phyloP scores from a whole-genome alignment of 2,113 vertebrate genomes.

The Eptatretus burgeri region DNA sequence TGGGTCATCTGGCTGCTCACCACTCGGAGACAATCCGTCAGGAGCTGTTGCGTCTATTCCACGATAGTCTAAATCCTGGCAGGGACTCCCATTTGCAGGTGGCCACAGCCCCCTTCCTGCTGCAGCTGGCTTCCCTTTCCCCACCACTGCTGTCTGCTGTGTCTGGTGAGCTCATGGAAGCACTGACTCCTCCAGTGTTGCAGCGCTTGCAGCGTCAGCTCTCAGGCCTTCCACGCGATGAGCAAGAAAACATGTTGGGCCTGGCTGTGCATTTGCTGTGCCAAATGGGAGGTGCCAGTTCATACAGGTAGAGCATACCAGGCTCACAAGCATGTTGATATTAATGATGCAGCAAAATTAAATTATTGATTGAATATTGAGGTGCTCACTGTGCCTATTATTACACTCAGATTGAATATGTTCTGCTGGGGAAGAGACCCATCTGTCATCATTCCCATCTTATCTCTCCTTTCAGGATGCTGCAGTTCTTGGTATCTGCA shows the following conservation, averaged over 20 bases:
- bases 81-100: conserved; percentile 22
- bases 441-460: no score
- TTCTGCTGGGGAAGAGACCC: no score
- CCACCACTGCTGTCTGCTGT: conserved; percentile 42
- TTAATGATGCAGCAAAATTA: no score
- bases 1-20: conserved; percentile 47
- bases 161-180: conserved; percentile 46
- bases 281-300: conserved; percentile 41
- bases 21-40: conserved; percentile 58
- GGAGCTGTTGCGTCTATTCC: conserved; percentile 61
- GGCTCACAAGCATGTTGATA: no score
- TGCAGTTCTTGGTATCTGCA: conserved; percentile 48
- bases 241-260: conserved; percentile 44
- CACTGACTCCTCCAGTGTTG: conserved; percentile 33
- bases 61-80: conserved; percentile 32
- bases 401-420: no score
- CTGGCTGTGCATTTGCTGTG: conserved; percentile 51
- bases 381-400: no score
- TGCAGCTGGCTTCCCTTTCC: conserved; percentile 56
- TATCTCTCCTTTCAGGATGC: conserved; percentile 14
- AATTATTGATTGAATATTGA: no score
- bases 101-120: conserved; percentile 47
- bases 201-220: conserved; percentile 53
- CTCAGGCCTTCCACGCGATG: conserved; percentile 30
- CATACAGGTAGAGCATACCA: conserved; percentile 14